A percentile compares a stretch with the other conserved stretches of the same genome.
Evolutionary conservation across 92 coral and sea anemone genomes (phyloP).

Genomic region (Pocillopora meandrina): DNA sequence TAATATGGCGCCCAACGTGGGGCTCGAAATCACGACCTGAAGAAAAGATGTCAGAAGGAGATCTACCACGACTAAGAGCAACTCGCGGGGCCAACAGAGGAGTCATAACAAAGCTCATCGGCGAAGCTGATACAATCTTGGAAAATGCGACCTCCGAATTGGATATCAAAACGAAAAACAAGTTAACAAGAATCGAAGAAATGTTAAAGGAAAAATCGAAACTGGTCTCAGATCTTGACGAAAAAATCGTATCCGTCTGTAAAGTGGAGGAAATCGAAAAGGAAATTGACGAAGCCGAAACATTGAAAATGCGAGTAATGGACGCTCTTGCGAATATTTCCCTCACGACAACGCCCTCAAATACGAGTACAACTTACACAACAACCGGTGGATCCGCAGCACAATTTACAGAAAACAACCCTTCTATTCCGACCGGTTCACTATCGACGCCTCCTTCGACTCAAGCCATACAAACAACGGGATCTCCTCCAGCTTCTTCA

Average conservation of each 20-base stretch:
- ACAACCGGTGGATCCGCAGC: neutral
- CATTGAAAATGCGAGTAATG: neutral
- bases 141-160: neutral
- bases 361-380: neutral
- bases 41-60: no score
- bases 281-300: slow-evolving; percentile 45
- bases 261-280: slow-evolving; percentile 32
- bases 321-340: neutral
- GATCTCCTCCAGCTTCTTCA: slow-evolving; percentile 6
- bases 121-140: slow-evolving; percentile 17
- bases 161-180: neutral
- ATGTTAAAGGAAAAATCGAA: slow-evolving; percentile 24
- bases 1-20: no score
- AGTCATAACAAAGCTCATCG: no score
- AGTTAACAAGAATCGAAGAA: neutral
- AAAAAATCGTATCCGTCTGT: slow-evolving; percentile 36
- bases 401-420: neutral
- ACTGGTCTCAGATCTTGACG: slow-evolving; percentile 28
- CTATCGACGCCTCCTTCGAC: slow-evolving; percentile 7
- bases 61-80: no score
- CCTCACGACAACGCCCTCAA: neutral
- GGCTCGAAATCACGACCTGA: no score
- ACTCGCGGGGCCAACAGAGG: no score
- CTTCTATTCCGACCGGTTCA: slow-evolving; percentile 4
- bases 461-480: slow-evolving; percentile 2